Percentiles rank a stretch among this genome's conserved stretches.
Conservation (phyloP, 2,113 vertebrate genomes). For the Dendropsophus ebraccatus region DNA sequence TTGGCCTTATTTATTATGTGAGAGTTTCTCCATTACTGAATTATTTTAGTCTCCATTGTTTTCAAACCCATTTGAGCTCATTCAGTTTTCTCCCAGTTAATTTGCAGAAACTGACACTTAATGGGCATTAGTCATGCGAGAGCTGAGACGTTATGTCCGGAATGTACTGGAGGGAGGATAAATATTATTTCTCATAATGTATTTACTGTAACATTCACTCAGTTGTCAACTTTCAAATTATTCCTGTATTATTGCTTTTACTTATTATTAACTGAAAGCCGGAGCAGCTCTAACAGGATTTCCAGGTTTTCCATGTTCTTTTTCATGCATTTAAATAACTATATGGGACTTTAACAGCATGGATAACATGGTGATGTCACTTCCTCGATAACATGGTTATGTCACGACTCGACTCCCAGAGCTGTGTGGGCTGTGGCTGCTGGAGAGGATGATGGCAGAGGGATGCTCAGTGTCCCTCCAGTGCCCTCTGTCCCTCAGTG, state of each 20-base stretch:
- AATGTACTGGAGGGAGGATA: slow-evolving; percentile 16
- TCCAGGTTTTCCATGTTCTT: background rate
- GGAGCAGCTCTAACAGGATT: background rate
- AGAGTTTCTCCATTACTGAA: background rate
- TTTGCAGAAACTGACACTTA: slow-evolving; percentile 39
- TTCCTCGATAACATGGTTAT: too few species aligned
- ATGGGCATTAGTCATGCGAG: slow-evolving; percentile 20
- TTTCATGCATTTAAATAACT: too few species aligned
- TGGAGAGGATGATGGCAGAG: too few species aligned
- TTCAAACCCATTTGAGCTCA: slow-evolving; percentile 43
- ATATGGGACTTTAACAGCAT: too few species aligned
- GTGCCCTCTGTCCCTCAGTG: too few species aligned
- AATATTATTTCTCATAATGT: slow-evolving; percentile 42
- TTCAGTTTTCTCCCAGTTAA: slow-evolving; percentile 17
- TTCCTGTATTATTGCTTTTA: slow-evolving; percentile 19
- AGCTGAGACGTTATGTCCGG: slow-evolving; percentile 32
- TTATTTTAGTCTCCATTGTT: slow-evolving; percentile 11
- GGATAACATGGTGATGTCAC: too few species aligned
- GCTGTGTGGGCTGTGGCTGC: too few species aligned
- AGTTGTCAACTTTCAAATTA: slow-evolving; percentile 13
- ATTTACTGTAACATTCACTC: slow-evolving; percentile 51
- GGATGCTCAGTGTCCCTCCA: too few species aligned
- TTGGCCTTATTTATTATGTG: background rate
- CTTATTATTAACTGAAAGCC: background rate
- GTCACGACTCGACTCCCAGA: too few species aligned